Evolutionary conservation across 1,140 invertebrate species (phyloP).

Genomic region (Periplaneta americana): DNA sequence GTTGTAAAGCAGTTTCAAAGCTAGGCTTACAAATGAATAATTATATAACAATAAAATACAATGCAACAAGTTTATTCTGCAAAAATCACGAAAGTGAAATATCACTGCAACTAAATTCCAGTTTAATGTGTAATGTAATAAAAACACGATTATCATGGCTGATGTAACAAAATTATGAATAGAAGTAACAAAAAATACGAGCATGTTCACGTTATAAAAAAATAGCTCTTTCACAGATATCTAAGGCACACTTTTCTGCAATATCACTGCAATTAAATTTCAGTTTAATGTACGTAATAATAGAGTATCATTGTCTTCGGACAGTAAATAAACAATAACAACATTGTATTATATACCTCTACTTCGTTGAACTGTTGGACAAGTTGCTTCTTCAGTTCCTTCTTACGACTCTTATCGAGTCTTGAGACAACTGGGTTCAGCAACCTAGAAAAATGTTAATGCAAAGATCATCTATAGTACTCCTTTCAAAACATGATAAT

Average conservation of each 20-base stretch:
- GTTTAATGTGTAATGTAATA: not conserved
- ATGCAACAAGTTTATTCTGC: not conserved
- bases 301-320: too few species aligned
- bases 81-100: not conserved
- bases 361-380: conserved; percentile 45
- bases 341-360: conserved; percentile 31
- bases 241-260: too few species aligned
- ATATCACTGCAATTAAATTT: not conserved
- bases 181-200: too few species aligned
- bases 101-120: not conserved
- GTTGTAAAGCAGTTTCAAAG: not conserved
- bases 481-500: not conserved
- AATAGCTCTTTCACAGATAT: too few species aligned
- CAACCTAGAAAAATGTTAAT: conserved; percentile 40
- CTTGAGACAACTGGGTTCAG: conserved; percentile 87
- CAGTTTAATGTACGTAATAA: not conserved
- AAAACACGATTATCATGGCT: not conserved
- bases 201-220: too few species aligned
- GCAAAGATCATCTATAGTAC: not conserved
- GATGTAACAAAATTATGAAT: too few species aligned
- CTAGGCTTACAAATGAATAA: not conserved
- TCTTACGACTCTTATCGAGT: conserved; percentile 60
- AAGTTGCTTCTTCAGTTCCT: conserved; percentile 44
- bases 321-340: not conserved
- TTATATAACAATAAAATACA: not conserved